Base-by-base conservation (phyloP, 2,113 vertebrate species). In the Plectropomus leopardus region DNA sequence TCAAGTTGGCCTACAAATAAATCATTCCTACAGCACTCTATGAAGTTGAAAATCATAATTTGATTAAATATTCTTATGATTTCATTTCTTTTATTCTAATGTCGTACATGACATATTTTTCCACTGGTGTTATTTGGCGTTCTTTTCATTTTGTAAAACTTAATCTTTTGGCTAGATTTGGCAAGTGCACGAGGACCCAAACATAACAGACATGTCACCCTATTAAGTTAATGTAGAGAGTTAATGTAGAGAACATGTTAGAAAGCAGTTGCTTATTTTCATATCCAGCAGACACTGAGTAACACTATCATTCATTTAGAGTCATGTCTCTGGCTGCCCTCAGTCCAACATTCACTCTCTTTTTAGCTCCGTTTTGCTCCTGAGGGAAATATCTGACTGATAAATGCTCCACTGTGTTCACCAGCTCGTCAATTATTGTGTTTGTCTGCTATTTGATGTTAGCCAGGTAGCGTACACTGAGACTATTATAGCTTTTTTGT, bases 361-460 rank as follows among this genome's bases (percentile, higher is more conserved):
- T 63, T 32, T 59, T 5, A 53, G 36, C n/a, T 75, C 64, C 17
- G n/a, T 69, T 60, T 72, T 74, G 19, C 24, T 57, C 55, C 34
- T 26, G 24, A 72, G n/a, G 42, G 23, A 82, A 82, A 67, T 57
- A 6, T 78, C 19, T 63, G 40, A 28, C 57, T 34, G 40, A 50
- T 74, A 70, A 77, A 83, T 47, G 10, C 34, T 16, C 26, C n/a
- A 21, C 19, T 16, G 11, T 54, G n/a, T 68, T 67, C 28, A 65
- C 8, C 1, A 66, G 26, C 0, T 16, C 21, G 30, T 32, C 5
- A 8, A 8, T 23, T 24, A 66, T 19, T 70, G 1, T 7, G 34
- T 24, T 17, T 50, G 59, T 40, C 15, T 54, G 51, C 10, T 11
- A 7, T 58, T 58, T 66, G 50, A 19, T 64, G 32, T 7, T 55